These are phyloP conservation scores for Stratiolaelaps scimitus DNA, from an alignment of 1,140 invertebrate genomes.

Conservation along the genomic window DNA sequence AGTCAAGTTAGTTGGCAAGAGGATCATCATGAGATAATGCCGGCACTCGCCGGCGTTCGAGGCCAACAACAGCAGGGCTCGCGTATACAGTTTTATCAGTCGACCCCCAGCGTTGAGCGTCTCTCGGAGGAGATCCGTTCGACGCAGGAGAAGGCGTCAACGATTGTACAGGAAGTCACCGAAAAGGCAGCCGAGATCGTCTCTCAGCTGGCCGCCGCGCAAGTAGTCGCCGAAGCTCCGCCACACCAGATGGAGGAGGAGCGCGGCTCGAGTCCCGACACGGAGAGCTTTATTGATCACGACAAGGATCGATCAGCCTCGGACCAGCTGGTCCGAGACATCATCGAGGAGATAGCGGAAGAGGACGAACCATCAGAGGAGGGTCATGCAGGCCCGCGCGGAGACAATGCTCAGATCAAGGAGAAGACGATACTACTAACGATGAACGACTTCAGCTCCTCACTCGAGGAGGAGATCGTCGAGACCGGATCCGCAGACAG, in stretches of 20 bases:
- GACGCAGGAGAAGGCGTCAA: slow-evolving; percentile 12
- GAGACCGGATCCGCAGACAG: slow-evolving; percentile 28
- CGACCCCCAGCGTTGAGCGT: slow-evolving; percentile 2
- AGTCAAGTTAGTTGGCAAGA: not conserved
- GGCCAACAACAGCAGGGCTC: not conserved
- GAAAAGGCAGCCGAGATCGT: slow-evolving; percentile 22
- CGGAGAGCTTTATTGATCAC: slow-evolving; percentile 26
- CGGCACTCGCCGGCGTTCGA: not conserved
- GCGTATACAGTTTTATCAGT: slow-evolving; percentile 8
- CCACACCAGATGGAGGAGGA: not conserved
- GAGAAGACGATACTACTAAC: slow-evolving; percentile 24
- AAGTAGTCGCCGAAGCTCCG: not conserved
- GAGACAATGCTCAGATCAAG: not conserved
- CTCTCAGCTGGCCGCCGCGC: slow-evolving; percentile 5
- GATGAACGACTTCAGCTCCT: slow-evolving; percentile 27
- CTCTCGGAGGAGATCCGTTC: slow-evolving; percentile 21
- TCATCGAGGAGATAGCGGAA: slow-evolving; percentile 24
- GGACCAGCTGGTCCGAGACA: not conserved
- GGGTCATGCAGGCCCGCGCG: no score
- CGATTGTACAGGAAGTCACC: slow-evolving; percentile 15
- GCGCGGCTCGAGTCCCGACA: slow-evolving; percentile 21
- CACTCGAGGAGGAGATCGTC: slow-evolving; percentile 18
- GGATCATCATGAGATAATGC: not conserved
- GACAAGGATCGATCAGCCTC: not conserved
- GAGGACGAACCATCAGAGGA: slow-evolving; percentile 2